phyloP scores from a whole-genome alignment of 2,113 vertebrate species.

The Alosa alosa region DNA sequence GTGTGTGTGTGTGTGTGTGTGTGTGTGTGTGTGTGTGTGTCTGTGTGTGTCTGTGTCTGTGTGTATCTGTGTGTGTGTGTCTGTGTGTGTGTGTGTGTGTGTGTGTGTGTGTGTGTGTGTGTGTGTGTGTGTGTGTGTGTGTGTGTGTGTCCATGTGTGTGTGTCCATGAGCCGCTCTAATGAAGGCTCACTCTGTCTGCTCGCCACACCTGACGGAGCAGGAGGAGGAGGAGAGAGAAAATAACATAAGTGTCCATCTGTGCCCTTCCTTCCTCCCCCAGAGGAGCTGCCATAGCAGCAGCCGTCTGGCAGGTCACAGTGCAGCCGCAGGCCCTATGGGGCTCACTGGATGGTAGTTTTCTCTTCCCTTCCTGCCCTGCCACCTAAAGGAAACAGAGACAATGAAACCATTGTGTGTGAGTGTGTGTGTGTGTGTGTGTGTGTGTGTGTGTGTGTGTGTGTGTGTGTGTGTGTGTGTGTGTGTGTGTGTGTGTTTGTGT shows the following conservation, averaged over 20 bases:
- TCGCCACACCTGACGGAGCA: background rate
- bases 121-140: too few relatives aligned
- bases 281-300: background rate
- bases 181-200: background rate
- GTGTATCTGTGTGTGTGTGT: too few relatives aligned
- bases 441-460: background rate
- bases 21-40: too few relatives aligned
- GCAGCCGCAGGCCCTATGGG: background rate
- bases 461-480: slow-evolving; percentile 5
- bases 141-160: too few relatives aligned
- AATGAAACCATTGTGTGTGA: background rate
- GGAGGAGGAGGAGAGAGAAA: background rate
- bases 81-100: too few relatives aligned
- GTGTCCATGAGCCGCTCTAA: background rate
- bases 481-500: background rate
- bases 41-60: too few relatives aligned
- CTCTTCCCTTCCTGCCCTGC: background rate
- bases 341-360: background rate
- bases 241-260: background rate
- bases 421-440: background rate
- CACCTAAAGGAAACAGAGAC: background rate
- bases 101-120: too few relatives aligned
- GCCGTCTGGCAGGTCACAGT: background rate
- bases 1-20: too few relatives aligned
- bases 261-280: background rate